Evolutionary conservation across 2,888 invertebrate species (phyloP).

Genomic region (Ephialtes manifestator): DNA sequence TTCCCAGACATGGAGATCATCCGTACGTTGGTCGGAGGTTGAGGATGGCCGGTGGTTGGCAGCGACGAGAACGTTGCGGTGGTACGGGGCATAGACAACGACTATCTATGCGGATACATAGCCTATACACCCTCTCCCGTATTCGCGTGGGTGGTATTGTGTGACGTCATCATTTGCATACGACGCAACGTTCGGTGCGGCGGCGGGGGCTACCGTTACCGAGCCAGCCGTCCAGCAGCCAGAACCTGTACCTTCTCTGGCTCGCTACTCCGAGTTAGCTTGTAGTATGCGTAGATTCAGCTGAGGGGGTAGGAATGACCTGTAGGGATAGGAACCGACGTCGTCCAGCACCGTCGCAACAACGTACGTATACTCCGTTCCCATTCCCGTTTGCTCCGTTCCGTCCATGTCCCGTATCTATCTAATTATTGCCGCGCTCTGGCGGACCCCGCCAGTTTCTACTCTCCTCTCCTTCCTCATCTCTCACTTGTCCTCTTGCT

Average conservation of each 20-base stretch:
- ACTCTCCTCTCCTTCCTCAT: slow-evolving; percentile 50
- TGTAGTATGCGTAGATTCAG: slow-evolving; percentile 47
- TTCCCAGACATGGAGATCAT: slow-evolving; percentile 61
- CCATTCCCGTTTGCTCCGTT: slow-evolving; percentile 72
- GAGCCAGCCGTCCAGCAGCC: slow-evolving; percentile 70
- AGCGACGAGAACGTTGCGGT: slow-evolving; percentile 57
- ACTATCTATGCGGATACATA: slow-evolving; percentile 80
- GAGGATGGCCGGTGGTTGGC: slow-evolving; percentile 57
- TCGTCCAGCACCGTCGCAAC: slow-evolving; percentile 63
- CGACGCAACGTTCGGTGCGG: slow-evolving; percentile 77
- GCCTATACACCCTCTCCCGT: slow-evolving; percentile 77
- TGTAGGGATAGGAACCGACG: slow-evolving; percentile 58
- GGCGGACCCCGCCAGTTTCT: slow-evolving; percentile 77
- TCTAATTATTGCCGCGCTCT: slow-evolving; percentile 85
- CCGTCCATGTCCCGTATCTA: slow-evolving; percentile 84
- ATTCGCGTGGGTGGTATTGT: slow-evolving; percentile 81
- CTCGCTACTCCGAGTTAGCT: slow-evolving; percentile 61
- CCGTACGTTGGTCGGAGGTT: slow-evolving; percentile 42
- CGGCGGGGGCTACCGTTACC: slow-evolving; percentile 75
- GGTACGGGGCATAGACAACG: slow-evolving; percentile 66
- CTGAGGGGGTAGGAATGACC: slow-evolving; percentile 61
- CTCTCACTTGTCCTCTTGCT: slow-evolving; percentile 55
- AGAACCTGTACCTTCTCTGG: slow-evolving; percentile 72
- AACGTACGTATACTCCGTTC: slow-evolving; percentile 65
- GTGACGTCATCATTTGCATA: slow-evolving; percentile 86